Conservation (phyloP, 2,888 invertebrate species). For the Scrobipalpa atriplicella region DNA sequence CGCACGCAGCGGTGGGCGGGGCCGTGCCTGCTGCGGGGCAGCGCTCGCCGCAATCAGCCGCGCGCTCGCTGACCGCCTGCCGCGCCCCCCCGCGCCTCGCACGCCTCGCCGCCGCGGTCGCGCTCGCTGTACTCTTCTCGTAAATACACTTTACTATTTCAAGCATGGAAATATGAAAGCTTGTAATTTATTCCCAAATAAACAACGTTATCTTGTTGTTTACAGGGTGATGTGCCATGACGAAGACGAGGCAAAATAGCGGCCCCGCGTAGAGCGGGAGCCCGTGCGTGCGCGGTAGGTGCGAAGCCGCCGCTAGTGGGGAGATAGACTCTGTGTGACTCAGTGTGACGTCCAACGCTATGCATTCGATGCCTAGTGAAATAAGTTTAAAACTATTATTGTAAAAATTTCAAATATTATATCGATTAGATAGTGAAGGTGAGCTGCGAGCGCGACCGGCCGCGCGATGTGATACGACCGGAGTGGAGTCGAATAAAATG, state of each 20-base stretch:
- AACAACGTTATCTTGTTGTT: neutral
- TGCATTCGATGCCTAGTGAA: slow-evolving; percentile 47
- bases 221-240: slow-evolving; percentile 66
- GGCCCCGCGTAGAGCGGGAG: slow-evolving; percentile 37
- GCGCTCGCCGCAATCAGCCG: slow-evolving; percentile 33
- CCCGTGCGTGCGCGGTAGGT: slow-evolving; percentile 33
- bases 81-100: slow-evolving; percentile 34
- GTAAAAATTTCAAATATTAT: slow-evolving; percentile 48
- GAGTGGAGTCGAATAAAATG: slow-evolving; percentile 37
- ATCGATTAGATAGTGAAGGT: slow-evolving; percentile 44
- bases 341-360: slow-evolving; percentile 37
- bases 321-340: slow-evolving; percentile 30
- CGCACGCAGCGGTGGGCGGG: slow-evolving; percentile 33
- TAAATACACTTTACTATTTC: too few relatives aligned
- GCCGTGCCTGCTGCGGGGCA: slow-evolving; percentile 35
- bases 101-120: slow-evolving; percentile 33
- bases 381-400: slow-evolving; percentile 42
- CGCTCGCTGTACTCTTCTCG: slow-evolving; percentile 46
- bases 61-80: slow-evolving; percentile 41
- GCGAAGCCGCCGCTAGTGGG: slow-evolving; percentile 3
- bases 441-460: slow-evolving; percentile 36
- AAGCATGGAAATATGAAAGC: neutral
- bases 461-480: slow-evolving; percentile 52
- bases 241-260: slow-evolving; percentile 65
- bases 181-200: neutral